These are phyloP conservation scores for Rotaria magnacalcarata DNA, from an alignment of 2,888 invertebrate species.

Conservation along the genomic window DNA sequence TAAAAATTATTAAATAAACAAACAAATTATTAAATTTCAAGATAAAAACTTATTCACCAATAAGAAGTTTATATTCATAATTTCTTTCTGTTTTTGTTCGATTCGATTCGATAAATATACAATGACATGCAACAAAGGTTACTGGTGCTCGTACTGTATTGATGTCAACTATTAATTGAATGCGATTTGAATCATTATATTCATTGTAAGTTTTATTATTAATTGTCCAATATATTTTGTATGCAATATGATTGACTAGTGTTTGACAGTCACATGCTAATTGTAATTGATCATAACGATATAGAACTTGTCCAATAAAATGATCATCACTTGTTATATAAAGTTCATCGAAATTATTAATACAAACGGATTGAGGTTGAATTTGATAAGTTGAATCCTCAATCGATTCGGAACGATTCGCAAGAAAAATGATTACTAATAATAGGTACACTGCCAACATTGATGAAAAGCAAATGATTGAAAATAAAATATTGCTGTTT, in stretches of 20 bases:
- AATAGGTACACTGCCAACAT: neutral
- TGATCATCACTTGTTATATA: neutral
- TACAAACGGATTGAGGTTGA: neutral
- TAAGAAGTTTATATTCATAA: neutral
- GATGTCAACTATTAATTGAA: neutral
- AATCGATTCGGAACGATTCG: neutral
- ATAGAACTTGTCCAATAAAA: conserved; percentile 2
- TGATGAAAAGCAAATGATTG: neutral
- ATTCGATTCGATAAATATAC: neutral
- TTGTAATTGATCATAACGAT: neutral
- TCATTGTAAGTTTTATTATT: neutral
- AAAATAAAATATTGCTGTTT: neutral
- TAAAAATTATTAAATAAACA: neutral
- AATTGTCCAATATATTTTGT: neutral
- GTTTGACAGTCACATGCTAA: neutral
- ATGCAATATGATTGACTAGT: neutral
- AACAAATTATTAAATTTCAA: neutral
- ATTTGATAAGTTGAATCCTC: neutral
- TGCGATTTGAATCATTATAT: neutral
- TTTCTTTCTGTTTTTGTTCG: neutral
- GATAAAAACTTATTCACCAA: neutral
- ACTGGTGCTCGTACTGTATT: neutral
- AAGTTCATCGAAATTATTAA: neutral
- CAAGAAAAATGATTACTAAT: neutral
- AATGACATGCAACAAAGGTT: neutral